Conservation (phyloP, 2,888 invertebrate species). For the Pollenia amentaria region DNA sequence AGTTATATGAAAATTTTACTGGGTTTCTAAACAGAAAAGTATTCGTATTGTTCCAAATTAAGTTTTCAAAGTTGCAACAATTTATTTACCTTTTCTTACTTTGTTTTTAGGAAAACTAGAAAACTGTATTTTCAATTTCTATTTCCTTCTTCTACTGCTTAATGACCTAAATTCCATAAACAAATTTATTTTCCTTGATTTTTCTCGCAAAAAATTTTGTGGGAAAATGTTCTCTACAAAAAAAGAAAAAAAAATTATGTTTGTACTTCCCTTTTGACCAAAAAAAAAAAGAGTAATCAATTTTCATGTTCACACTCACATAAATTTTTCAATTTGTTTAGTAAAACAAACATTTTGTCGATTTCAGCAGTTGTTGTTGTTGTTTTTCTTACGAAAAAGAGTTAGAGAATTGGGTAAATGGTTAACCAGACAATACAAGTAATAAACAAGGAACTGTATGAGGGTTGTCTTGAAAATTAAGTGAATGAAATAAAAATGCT, state of each 20-base stretch:
- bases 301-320: constrained; percentile 45
- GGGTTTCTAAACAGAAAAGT: neutral
- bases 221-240: neutral
- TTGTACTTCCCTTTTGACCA: constrained; percentile 12
- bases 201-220: neutral
- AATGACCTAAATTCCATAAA: constrained; percentile 54
- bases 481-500: too few relatives aligned
- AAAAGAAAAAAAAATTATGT: neutral
- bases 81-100: constrained; percentile 2
- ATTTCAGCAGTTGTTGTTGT: neutral
- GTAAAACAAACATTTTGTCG: constrained; percentile 1
- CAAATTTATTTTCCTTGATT: constrained; percentile 11
- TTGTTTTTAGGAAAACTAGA: neutral
- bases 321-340: constrained; percentile 53
- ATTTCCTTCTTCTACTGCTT: constrained; percentile 24
- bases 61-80: constrained; percentile 19
- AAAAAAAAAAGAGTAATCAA: constrained; percentile 32
- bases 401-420: neutral
- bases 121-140: constrained; percentile 13
- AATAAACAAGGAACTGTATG: too few relatives aligned
- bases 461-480: too few relatives aligned
- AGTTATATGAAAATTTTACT: too few relatives aligned
- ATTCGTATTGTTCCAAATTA: neutral
- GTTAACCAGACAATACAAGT: neutral
- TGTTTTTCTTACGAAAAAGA: neutral